Evolutionary conservation across 2,888 invertebrate genomes (phyloP).

Genomic region (Beris chalybata): DNA sequence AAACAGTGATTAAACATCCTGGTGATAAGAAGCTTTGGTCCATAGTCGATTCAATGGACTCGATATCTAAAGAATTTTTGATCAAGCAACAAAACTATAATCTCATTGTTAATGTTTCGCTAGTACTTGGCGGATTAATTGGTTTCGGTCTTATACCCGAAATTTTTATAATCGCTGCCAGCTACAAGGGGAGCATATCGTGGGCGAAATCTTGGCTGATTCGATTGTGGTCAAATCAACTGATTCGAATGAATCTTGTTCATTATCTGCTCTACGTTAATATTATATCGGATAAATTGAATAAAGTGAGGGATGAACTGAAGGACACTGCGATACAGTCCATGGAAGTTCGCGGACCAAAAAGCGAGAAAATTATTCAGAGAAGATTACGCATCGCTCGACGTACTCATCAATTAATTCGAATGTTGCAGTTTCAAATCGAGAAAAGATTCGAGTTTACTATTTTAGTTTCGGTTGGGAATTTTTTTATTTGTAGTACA

Average conservation of each 20-base stretch:
- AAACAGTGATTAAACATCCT: conserved; percentile 5
- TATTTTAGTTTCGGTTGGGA: conserved; percentile 11
- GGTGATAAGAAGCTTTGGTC: conserved; percentile 11
- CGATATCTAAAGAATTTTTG: neutral
- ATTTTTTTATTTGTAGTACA: conserved; percentile 30
- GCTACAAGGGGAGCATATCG: neutral
- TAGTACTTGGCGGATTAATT: neutral
- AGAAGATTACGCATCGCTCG: conserved; percentile 1
- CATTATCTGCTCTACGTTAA: conserved; percentile 20
- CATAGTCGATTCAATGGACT: conserved; percentile 9
- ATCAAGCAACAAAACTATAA: conserved; percentile 1
- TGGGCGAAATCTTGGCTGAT: conserved; percentile 27
- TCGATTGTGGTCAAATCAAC: conserved; percentile 19
- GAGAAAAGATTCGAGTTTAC: conserved; percentile 20
- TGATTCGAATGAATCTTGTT: conserved; percentile 22
- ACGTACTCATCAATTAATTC: conserved; percentile 17
- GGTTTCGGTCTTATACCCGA: conserved; percentile 16
- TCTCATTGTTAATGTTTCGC: conserved; percentile 4
- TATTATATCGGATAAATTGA: conserved; percentile 4
- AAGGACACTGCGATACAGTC: conserved; percentile 3
- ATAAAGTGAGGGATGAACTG: conserved; percentile 2
- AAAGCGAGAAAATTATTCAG: conserved; percentile 8
- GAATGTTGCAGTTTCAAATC: neutral
- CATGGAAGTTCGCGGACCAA: neutral
- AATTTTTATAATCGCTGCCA: conserved; percentile 28